Conservation (phyloP, 2,113 vertebrate genomes). For the Sitta europaea region DNA sequence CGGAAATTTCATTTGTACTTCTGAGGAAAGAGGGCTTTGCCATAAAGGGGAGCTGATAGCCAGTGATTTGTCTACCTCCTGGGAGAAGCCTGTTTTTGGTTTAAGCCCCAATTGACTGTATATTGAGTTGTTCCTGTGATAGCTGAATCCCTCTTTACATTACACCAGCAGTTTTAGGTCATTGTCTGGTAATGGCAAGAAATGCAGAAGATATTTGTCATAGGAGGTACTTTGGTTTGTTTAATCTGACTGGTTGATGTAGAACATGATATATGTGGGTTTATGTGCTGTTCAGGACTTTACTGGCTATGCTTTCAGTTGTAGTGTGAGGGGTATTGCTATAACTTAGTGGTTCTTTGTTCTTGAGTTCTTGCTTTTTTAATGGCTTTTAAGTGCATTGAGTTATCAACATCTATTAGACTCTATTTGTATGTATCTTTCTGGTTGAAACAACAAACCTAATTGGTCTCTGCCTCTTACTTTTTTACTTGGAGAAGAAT, state of each 20-base stretch:
- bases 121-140: background rate
- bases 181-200: background rate
- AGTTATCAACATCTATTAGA: background rate
- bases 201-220: background rate
- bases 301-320: background rate
- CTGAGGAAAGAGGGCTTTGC: background rate
- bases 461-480: background rate
- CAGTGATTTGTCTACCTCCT: background rate
- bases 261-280: background rate
- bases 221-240: background rate
- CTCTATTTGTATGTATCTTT: background rate
- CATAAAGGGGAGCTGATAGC: accelerated
- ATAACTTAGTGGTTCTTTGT: background rate
- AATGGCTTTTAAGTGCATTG: background rate
- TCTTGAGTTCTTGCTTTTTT: background rate
- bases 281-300: background rate
- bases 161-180: background rate
- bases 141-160: background rate
- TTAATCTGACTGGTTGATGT: background rate
- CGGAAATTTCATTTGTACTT: background rate
- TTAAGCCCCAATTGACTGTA: background rate
- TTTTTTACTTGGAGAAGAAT: background rate
- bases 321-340: background rate
- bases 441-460: background rate
- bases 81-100: background rate